Evolutionary conservation across 2,113 vertebrate species (phyloP).

Genomic region (Phalacrocorax aristotelis): DNA sequence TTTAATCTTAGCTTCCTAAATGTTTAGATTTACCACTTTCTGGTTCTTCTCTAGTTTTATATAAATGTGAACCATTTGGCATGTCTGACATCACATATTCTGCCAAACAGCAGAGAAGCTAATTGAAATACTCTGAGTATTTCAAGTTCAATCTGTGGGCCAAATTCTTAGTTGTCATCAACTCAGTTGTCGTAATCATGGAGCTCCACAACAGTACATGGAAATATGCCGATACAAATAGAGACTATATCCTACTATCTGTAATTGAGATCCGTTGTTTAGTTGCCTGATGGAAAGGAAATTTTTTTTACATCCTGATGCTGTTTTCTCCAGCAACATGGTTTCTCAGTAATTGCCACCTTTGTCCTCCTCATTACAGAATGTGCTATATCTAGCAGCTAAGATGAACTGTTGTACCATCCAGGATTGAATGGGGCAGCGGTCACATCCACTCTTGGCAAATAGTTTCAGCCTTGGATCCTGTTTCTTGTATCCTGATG

Average conservation of each 20-base stretch:
- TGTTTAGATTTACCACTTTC: neutral
- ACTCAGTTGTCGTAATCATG: neutral
- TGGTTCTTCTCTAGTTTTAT: neutral
- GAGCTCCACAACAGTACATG: neutral
- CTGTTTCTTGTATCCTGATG: conserved; percentile 56
- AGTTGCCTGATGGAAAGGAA: conserved; percentile 29
- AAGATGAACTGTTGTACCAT: conserved; percentile 13
- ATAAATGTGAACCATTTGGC: neutral
- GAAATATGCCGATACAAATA: neutral
- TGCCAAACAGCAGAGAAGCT: conserved; percentile 19
- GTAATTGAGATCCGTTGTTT: neutral
- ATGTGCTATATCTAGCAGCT: conserved; percentile 26
- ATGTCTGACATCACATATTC: neutral
- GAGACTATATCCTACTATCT: neutral
- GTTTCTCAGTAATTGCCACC: neutral
- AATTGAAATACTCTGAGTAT: neutral
- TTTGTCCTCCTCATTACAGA: conserved; percentile 23
- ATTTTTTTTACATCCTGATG: conserved; percentile 33
- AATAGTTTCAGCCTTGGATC: conserved; percentile 43
- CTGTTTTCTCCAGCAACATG: neutral
- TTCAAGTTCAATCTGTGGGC: neutral
- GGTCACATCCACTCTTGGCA: conserved; percentile 61
- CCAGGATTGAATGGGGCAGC: conserved; percentile 51
- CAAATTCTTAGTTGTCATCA: conserved; percentile 18
- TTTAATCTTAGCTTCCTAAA: neutral